Conservation (phyloP, 2,888 invertebrate genomes). For the Hesperia comma region DNA sequence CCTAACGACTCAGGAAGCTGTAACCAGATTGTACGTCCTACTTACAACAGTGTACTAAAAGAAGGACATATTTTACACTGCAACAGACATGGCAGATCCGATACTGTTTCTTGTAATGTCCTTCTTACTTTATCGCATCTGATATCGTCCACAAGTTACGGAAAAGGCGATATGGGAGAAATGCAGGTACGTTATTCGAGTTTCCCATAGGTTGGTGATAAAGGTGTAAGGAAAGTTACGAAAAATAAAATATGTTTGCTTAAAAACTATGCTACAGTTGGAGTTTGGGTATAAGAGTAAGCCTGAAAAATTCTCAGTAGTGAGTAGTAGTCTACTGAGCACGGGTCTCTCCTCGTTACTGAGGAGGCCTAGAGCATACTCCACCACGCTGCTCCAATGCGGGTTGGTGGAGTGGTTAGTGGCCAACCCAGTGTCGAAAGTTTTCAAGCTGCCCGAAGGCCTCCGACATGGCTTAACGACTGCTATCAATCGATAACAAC, state of each 20-base stretch:
- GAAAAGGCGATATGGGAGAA: slow-evolving; percentile 30
- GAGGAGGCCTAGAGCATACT: no score
- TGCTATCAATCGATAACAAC: no score
- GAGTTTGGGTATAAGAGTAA: no score
- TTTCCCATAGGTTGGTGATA: slow-evolving; percentile 28
- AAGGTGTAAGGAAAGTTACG: not conserved
- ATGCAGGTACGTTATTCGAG: slow-evolving; percentile 30
- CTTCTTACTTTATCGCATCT: slow-evolving; percentile 36
- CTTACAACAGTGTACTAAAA: slow-evolving; percentile 29
- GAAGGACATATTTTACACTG: slow-evolving; percentile 34
- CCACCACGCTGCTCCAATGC: no score
- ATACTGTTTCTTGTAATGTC: slow-evolving; percentile 36
- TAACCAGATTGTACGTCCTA: slow-evolving; percentile 11
- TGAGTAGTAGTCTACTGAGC: no score
- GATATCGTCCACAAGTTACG: slow-evolving; percentile 31
- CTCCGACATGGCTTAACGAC: no score
- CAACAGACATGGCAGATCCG: slow-evolving; percentile 25
- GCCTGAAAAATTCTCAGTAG: no score
- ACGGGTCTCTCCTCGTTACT: no score
- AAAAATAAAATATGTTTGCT: not conserved
- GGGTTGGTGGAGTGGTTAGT: no score
- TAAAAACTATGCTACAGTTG: no score
- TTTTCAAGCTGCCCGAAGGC: no score
- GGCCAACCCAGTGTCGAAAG: no score
- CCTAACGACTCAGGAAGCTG: slow-evolving; percentile 28